phyloP scores from a whole-genome alignment of 2,113 vertebrate genomes.

The Toxotes jaculatrix region DNA sequence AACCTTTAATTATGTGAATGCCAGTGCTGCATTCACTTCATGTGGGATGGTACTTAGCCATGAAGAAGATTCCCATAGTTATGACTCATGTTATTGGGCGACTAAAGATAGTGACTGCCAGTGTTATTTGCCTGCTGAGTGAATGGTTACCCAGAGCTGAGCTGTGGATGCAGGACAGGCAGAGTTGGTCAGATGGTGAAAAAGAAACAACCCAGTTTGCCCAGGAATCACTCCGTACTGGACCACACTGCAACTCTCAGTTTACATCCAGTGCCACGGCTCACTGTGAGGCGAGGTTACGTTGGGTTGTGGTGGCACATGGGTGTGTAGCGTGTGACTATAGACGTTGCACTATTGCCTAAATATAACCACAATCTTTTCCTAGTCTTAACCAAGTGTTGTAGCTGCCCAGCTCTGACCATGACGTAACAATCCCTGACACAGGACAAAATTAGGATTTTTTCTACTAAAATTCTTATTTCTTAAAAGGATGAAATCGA shows the following conservation, averaged over 20 bases:
- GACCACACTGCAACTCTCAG: neutral
- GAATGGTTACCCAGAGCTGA: neutral
- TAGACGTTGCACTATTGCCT: neutral
- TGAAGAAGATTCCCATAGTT: slow-evolving; percentile 18
- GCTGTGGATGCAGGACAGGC: neutral
- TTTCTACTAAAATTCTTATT: too few species aligned
- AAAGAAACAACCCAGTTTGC: neutral
- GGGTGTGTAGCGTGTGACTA: neutral
- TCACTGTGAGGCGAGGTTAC: neutral
- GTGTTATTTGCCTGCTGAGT: neutral
- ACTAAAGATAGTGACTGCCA: slow-evolving; percentile 21
- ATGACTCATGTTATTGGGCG: slow-evolving; percentile 5
- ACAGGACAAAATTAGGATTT: too few species aligned
- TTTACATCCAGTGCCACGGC: neutral
- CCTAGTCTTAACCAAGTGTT: neutral
- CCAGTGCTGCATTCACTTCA: neutral
- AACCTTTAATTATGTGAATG: slow-evolving; percentile 36
- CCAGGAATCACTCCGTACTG: neutral
- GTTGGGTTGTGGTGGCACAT: neutral
- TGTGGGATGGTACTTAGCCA: slow-evolving; percentile 14
- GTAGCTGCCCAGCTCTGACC: neutral
- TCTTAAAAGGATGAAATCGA: too few species aligned
- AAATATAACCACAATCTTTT: neutral
- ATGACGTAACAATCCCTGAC: too few species aligned
- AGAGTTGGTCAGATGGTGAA: neutral